Evolutionary conservation across 2,113 vertebrate genomes (phyloP).

Genomic region (Notothenia coriiceps): DNA sequence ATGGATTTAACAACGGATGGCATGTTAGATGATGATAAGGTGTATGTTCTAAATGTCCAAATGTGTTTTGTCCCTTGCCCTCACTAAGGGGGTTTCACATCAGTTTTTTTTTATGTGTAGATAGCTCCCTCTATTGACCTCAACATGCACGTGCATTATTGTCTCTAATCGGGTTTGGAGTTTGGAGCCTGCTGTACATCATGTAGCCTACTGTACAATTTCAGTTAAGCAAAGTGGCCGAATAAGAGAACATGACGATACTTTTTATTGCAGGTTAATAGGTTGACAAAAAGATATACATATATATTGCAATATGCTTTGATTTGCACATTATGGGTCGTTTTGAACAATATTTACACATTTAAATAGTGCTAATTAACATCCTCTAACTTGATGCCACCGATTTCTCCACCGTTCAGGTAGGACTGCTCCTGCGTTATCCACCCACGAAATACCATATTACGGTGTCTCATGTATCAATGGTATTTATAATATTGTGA

Average conservation of each 20-base stretch:
- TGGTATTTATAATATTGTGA: rapidly evolving
- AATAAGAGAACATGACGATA: neutral
- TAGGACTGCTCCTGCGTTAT: neutral
- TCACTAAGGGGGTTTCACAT: neutral
- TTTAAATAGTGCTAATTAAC: neutral
- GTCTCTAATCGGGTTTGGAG: neutral
- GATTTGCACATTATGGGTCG: neutral
- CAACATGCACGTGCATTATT: neutral
- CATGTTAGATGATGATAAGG: neutral
- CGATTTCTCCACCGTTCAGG: neutral
- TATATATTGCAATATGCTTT: neutral
- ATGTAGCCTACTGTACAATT: neutral
- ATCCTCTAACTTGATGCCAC: neutral
- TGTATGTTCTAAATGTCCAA: neutral
- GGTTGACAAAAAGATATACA: too few species aligned
- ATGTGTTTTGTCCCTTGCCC: neutral
- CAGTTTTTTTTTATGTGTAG: neutral
- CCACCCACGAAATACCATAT: neutral
- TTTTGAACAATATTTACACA: too few species aligned
- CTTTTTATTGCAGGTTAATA: too few species aligned
- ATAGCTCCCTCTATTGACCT: constrained; percentile 41
- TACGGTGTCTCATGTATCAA: neutral
- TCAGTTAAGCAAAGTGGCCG: neutral
- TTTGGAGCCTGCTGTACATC: neutral
- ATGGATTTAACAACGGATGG: neutral